Percentiles rank a stretch among this genome's conserved stretches.
phyloP scores from a whole-genome alignment of 1,140 invertebrate species.

The Polypedilum vanderplanki region DNA sequence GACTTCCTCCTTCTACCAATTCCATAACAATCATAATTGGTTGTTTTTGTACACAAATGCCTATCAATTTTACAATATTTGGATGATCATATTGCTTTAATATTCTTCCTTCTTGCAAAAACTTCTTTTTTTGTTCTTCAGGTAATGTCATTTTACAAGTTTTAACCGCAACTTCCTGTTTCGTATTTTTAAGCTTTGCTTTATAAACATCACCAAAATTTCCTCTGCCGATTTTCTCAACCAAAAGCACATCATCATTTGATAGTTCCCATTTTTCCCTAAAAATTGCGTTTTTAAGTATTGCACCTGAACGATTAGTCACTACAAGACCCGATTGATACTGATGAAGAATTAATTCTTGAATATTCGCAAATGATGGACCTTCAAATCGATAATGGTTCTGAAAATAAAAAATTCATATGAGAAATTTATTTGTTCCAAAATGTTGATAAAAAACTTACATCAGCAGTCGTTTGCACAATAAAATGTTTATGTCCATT shows the following conservation, averaged over 20 bases:
- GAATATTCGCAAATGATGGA: conserved; percentile 83
- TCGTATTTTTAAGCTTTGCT: conserved; percentile 73
- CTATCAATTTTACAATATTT: conserved; percentile 93
- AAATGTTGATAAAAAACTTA: conserved; percentile 43
- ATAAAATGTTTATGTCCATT: conserved; percentile 95
- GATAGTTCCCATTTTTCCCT: conserved; percentile 94
- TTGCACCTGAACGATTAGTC: conserved; percentile 83
- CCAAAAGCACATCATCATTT: conserved; percentile 87
- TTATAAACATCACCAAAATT: conserved; percentile 97
- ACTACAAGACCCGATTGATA: conserved; percentile 75
- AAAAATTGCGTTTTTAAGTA: conserved; percentile 77
- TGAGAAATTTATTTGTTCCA: conserved; percentile 29
- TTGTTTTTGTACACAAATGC: conserved; percentile 95
- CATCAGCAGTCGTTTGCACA: conserved; percentile 83
- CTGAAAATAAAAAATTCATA: conserved; percentile 37
- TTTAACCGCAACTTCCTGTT: conserved; percentile 89
- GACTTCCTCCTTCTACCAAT: conserved; percentile 86
- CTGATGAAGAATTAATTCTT: conserved; percentile 85
- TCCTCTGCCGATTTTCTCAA: conserved; percentile 92
- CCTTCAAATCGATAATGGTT: conserved; percentile 91
- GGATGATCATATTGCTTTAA: conserved; percentile 95
- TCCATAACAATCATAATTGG: conserved; percentile 99
- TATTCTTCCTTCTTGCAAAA: conserved; percentile 91
- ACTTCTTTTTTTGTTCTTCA: conserved; percentile 94
- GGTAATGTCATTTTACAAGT: conserved; percentile 88